A percentile compares a stretch with the other conserved stretches of the same genome.
Conservation (phyloP, 2,888 invertebrate genomes). For the Cinara cedri region DNA sequence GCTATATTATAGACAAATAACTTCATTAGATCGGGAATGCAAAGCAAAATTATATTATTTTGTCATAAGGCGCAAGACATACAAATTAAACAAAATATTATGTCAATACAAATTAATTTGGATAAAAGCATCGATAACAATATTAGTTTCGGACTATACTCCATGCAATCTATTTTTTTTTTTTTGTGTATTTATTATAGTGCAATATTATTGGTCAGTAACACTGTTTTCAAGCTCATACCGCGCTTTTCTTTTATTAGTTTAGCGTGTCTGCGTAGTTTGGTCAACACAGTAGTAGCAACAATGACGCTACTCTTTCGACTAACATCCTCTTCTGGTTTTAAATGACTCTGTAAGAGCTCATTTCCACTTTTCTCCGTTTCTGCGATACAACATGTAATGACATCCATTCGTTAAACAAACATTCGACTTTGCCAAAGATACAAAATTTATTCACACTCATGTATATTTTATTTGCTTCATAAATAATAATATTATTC, state of each 20-base stretch:
- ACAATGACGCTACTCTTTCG: conserved; percentile 56
- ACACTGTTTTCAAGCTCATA: conserved; percentile 53
- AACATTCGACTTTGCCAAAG: conserved; percentile 43
- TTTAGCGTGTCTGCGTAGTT: conserved; percentile 57
- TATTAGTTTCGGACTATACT: conserved; percentile 35
- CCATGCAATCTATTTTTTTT: conserved; percentile 46
- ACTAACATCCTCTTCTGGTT: conserved; percentile 56
- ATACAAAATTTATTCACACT: conserved; percentile 43
- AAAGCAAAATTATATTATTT: conserved; percentile 32
- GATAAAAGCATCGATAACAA: conserved; percentile 19
- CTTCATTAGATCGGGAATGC: conserved; percentile 30
- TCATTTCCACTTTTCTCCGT: conserved; percentile 56
- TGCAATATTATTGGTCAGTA: conserved; percentile 55
- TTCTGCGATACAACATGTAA: conserved; percentile 55
- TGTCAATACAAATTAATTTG: conserved; percentile 41
- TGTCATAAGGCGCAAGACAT: conserved; percentile 48
- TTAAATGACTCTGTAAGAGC: conserved; percentile 55
- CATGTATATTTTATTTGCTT: conserved; percentile 27
- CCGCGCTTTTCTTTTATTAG: conserved; percentile 56
- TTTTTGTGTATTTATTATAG: conserved; percentile 7
- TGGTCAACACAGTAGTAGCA: conserved; percentile 56
- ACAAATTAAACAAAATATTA: conserved; percentile 32
- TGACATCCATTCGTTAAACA: conserved; percentile 54
- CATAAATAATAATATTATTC: not conserved
- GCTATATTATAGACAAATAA: conserved; percentile 6